Evolutionary conservation across 1,140 invertebrate species (phyloP).

Genomic region (Aphaenogaster ashmeadi): DNA sequence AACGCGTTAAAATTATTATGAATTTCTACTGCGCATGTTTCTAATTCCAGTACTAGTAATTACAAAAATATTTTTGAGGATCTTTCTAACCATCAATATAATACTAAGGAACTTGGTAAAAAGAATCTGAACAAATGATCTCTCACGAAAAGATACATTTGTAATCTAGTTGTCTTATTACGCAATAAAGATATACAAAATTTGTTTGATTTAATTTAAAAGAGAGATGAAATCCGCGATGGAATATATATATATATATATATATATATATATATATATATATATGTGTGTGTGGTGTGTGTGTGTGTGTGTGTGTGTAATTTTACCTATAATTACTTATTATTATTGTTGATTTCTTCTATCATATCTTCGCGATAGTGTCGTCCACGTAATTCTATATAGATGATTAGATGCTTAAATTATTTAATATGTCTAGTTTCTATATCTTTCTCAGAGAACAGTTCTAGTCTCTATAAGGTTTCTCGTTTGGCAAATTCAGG

Average conservation of each 20-base stretch:
- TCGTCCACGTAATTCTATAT: background rate
- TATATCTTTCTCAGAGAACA: background rate
- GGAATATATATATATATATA: background rate
- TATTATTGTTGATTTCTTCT: constrained; percentile 30
- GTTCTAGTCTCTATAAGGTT: constrained; percentile 22
- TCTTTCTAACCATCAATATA: background rate
- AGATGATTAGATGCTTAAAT: constrained; percentile 12
- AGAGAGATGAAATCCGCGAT: background rate
- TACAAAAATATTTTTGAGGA: constrained; percentile 35
- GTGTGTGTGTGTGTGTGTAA: background rate
- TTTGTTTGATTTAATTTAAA: constrained; percentile 14
- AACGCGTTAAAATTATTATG: background rate
- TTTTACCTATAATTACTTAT: background rate
- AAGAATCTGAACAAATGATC: background rate
- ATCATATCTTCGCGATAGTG: background rate
- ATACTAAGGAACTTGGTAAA: background rate
- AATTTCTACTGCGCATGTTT: constrained; percentile 9
- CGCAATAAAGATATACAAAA: background rate
- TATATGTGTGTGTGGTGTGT: too few species aligned
- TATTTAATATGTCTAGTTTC: constrained; percentile 10
- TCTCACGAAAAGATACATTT: background rate
- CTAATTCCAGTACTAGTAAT: background rate
- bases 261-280: too few species aligned
- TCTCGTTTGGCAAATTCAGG: constrained; percentile 26
- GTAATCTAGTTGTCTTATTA: background rate